Conservation (phyloP, 2,888 invertebrate species). For the Coelogynopora nodosa region DNA sequence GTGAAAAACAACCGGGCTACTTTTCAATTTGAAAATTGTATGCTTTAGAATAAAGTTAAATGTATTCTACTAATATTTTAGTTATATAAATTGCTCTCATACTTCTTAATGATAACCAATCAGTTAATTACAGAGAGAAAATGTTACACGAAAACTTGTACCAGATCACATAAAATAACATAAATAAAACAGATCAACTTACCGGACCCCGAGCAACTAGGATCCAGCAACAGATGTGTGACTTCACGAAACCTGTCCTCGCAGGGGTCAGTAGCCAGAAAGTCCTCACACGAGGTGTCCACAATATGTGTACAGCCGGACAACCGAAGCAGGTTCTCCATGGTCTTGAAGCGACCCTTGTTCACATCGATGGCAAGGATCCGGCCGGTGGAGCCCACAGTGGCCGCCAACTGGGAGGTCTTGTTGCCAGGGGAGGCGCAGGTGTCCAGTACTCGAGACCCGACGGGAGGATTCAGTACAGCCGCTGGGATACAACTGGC, state of each 20-base stretch:
- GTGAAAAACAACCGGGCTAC: too few relatives aligned
- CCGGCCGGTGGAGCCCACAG: background rate
- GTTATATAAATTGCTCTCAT: too few relatives aligned
- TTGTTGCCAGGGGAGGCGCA: slow-evolving; percentile 90
- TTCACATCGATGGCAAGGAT: slow-evolving; percentile 36
- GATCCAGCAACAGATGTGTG: slow-evolving; percentile 88
- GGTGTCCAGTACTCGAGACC: slow-evolving; percentile 78
- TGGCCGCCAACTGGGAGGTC: slow-evolving; percentile 69
- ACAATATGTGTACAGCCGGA: background rate
- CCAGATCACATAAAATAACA: too few relatives aligned
- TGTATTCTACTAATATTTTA: too few relatives aligned
- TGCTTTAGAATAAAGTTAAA: too few relatives aligned
- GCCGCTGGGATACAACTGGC: slow-evolving; percentile 84
- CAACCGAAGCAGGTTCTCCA: background rate
- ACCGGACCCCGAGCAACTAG: slow-evolving; percentile 84
- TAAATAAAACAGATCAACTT: too few relatives aligned
- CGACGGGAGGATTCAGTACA: slow-evolving; percentile 72
- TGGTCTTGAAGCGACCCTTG: background rate
- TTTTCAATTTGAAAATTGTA: too few relatives aligned
- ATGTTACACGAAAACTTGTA: too few relatives aligned
- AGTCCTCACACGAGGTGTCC: slow-evolving; percentile 69
- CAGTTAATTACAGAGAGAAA: too few relatives aligned
- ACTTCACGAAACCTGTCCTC: slow-evolving; percentile 64
- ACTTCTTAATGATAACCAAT: too few relatives aligned
- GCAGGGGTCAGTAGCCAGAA: slow-evolving; percentile 68